Evolutionary conservation across 2,888 invertebrate species (phyloP), one percentile per base, ranked within the genome.

Genomic region (Drosophila lutescens): DNA sequence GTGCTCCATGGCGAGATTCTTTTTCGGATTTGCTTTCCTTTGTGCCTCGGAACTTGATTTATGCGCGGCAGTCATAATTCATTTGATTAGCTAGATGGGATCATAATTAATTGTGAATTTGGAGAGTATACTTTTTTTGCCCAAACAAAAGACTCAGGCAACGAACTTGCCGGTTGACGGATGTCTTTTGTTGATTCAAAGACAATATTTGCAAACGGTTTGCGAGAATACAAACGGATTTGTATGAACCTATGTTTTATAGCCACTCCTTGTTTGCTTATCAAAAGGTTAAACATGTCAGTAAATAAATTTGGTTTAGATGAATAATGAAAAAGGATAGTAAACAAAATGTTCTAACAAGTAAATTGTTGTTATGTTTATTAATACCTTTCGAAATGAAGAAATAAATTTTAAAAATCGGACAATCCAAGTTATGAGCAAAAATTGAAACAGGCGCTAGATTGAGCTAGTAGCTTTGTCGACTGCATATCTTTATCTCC

Each of bases 11-110:
- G 30, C 51, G 12, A 49, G 56, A 41, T 66, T 51, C 56, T 51
- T 34, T 41, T 51, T 53, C 51, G 58, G 56, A 66, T 53, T 67
- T 54, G 77, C 79, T 84, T 83, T 80, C 77, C 77, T 74, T 75
- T 75, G 81, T 69, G 78, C 71, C 61, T 54, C 70, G 70, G 41
- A 72, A 59, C 72, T 72, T 80, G 70, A 77, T 72, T 77, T 54
- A 78, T 80, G 70, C 68, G 57, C 32, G 50, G 43, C 57, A 44
- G 62, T 12, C 38, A 71, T 72, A 63, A 73, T 71, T 80, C 69
- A 80, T 69, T 81, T 83, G 46, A 66, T 67, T 65, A 67, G 65
- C 30, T 56, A 20, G 62, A 58, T 73, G 59, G 23, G 44, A 56
- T 62, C 46, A 54, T 73, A 55, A 61, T 74, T 67, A 55, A 69